These are phyloP conservation scores for Ornithorhynchus anatinus DNA, from an alignment of 2,113 vertebrate species.

Conservation along the genomic window DNA sequence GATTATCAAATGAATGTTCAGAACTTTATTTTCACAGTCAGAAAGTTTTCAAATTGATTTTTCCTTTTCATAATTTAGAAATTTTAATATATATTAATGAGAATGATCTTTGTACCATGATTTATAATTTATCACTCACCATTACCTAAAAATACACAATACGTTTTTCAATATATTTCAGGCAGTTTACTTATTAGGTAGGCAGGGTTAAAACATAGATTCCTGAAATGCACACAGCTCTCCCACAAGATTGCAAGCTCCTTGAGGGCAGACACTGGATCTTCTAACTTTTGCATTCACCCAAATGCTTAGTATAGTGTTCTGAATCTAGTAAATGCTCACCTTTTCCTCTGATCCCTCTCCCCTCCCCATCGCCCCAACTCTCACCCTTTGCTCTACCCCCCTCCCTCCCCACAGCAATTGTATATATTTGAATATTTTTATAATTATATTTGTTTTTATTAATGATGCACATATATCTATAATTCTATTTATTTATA, in stretches of 20 bases:
- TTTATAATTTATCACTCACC: conserved; percentile 9
- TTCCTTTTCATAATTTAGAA: not conserved
- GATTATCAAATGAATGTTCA: conserved; percentile 8
- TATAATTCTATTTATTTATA: too few relatives aligned
- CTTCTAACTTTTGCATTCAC: not conserved
- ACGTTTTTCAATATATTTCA: conserved; percentile 4
- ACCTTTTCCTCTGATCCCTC: too few relatives aligned
- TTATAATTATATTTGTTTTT: too few relatives aligned
- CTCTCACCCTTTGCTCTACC: too few relatives aligned
- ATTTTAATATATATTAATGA: not conserved
- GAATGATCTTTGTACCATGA: not conserved
- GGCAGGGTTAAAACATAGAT: not conserved
- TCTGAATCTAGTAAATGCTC: too few relatives aligned
- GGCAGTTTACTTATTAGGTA: not conserved
- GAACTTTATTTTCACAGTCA: not conserved
- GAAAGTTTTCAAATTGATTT: not conserved
- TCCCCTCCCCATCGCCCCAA: too few relatives aligned
- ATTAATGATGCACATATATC: too few relatives aligned
- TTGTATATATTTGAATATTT: too few relatives aligned
- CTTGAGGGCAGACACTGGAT: conserved; percentile 7
- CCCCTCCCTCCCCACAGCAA: too few relatives aligned
- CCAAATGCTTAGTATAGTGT: not conserved
- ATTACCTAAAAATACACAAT: not conserved
- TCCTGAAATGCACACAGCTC: not conserved
- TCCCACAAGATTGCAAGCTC: not conserved